Evolutionary conservation across 2,797 vertebrate species (phyloP).

Genomic region (Microchirus variegatus): DNA sequence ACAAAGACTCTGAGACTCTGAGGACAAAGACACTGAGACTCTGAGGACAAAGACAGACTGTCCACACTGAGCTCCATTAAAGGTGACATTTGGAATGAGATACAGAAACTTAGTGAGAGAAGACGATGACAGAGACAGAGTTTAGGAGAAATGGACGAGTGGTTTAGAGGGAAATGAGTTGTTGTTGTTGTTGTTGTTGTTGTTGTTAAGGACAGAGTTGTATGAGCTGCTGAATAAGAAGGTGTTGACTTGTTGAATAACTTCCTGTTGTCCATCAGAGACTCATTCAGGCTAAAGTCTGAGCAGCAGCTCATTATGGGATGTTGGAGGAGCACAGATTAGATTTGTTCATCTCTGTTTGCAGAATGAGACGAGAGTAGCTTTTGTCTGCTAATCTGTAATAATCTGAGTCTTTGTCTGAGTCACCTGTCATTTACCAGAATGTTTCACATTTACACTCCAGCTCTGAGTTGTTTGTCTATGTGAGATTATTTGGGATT

Average conservation of each 20-base stretch:
- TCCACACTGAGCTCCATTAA: constrained; percentile 10
- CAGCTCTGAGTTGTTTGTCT: too few relatives aligned
- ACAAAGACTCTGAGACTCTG: constrained; percentile 9
- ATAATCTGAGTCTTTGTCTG: too few relatives aligned
- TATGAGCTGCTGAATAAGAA: constrained; percentile 40
- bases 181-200: too few relatives aligned
- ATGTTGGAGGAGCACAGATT: constrained; percentile 39
- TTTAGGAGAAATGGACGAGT: constrained; percentile 43
- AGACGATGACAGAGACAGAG: constrained; percentile 20
- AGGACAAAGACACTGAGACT: too few relatives aligned
- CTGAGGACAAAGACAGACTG: constrained; percentile 11
- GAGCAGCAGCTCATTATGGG: constrained; percentile 51
- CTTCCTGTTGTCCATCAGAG: constrained; percentile 60
- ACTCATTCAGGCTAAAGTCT: constrained; percentile 70
- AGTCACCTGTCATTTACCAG: too few relatives aligned
- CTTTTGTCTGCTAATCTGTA: too few relatives aligned
- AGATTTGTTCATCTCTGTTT: constrained; percentile 42
- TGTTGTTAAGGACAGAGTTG: constrained; percentile 23
- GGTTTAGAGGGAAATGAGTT: constrained; percentile 26
- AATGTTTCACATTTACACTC: too few relatives aligned
- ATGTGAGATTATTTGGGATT: too few relatives aligned
- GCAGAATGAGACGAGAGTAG: constrained; percentile 43
- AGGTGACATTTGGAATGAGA: constrained; percentile 45
- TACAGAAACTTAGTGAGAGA: constrained; percentile 31
- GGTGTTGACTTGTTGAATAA: constrained; percentile 57